Evolutionary conservation across 2,797 vertebrate species (phyloP), one percentile per base, ranked within the genome.

Genomic region (Chloroceryle inda): DNA sequence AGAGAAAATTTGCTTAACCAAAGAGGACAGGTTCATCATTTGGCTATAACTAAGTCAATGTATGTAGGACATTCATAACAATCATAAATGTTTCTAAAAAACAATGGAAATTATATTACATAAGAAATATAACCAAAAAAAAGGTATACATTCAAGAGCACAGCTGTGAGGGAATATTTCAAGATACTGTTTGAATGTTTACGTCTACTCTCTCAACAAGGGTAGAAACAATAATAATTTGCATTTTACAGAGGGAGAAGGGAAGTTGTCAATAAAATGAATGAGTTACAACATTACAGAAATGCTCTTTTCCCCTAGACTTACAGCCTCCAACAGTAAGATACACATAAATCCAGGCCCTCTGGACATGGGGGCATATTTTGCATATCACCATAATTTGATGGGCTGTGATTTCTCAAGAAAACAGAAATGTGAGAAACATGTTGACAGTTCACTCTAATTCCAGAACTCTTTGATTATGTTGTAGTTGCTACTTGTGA

Each of bases 341-440:
- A 95, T 37, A 63, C 20, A 82, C 71, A 59, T 61, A 91, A 93
- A 88, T 85, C 44, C 58, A 79, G 27, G 63, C 33, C 58, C 87
- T 89, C 55, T 83, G 81, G 85, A 95, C 45, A 84, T 10, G 31
- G 5, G 16, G 45, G 18, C 78, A 86, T 88, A 91, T 78, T 95
- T 89, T 91, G 76, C 94, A 47, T 84, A 88, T 84, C 62, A 68
- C 40, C 62, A n/a, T 91, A 90, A 95, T 94, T 84, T 93, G 68
- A 86, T 11, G 17, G 66, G 63, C 82, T 94, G 35, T 71, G 82
- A 93, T 91, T 97, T 96, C 95, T 94, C 93, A 94, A 81, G 88
- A 93, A 97, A 96, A 84, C 72, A 92, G 67, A 95, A 95, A 89
- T 89, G 87, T 76, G 64, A 83, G 85, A 95, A 97, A 92, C 74